phyloP scores from a whole-genome alignment of 1,140 invertebrate genomes.

The Adoxophyes honmai region DNA sequence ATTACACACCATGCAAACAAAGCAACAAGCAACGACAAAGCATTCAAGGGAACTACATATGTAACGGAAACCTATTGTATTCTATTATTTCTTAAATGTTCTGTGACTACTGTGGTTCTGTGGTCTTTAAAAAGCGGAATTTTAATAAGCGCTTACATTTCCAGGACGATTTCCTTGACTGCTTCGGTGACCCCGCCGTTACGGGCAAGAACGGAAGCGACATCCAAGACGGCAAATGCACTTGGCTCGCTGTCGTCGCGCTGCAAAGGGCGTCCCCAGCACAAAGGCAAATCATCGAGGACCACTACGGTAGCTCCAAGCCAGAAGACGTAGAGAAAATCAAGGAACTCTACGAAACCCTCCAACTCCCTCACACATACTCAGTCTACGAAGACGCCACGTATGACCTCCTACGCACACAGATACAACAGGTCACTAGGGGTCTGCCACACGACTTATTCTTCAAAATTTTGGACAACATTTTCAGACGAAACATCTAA shows the following conservation, averaged over 20 bases:
- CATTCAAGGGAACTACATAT: too few species aligned
- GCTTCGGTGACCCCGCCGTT: constrained; percentile 90
- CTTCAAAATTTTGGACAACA: constrained; percentile 88
- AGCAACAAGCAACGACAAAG: too few species aligned
- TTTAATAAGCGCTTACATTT: constrained; percentile 34
- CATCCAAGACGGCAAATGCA: constrained; percentile 97
- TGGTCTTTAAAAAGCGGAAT: not conserved
- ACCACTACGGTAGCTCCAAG: constrained; percentile 88
- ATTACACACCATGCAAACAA: too few species aligned
- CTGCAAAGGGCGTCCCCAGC: constrained; percentile 85
- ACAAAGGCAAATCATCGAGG: constrained; percentile 87
- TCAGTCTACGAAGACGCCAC: constrained; percentile 91
- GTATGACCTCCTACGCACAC: constrained; percentile 88
- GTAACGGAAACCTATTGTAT: too few species aligned
- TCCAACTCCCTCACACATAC: constrained; percentile 87
- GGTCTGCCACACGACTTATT: constrained; percentile 90
- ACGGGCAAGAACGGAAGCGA: constrained; percentile 95
- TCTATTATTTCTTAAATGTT: too few species aligned
- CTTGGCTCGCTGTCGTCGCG: constrained; percentile 95
- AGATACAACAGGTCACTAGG: constrained; percentile 90
- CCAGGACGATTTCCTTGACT: constrained; percentile 97
- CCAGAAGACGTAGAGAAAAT: constrained; percentile 83
- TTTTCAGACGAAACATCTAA: constrained; percentile 82
- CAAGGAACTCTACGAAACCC: constrained; percentile 88
- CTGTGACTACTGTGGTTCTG: too few species aligned